A percentile compares a stretch with the other conserved stretches of the same genome.
These are phyloP conservation scores for Sphaerophoria taeniata DNA, from an alignment of 2,888 invertebrate genomes.

Conservation along the genomic window DNA sequence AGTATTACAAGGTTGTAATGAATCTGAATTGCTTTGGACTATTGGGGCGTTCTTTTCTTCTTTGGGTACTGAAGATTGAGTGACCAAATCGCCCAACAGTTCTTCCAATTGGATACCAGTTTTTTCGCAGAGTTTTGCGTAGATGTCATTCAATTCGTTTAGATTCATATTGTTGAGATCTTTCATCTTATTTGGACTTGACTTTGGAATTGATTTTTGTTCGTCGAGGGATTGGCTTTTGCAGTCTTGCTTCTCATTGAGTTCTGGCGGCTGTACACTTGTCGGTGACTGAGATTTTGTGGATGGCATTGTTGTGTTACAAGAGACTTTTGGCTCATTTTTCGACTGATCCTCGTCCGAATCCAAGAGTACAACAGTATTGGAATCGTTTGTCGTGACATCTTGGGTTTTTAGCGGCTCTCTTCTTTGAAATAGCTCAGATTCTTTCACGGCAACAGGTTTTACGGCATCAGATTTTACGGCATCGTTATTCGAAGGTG, in stretches of 20 bases:
- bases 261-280: not conserved
- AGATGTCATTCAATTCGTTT: slow-evolving; percentile 41
- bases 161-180: slow-evolving; percentile 47
- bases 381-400: not conserved
- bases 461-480: not conserved
- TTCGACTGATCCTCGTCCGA: slow-evolving; percentile 46
- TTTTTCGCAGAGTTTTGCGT: slow-evolving; percentile 37
- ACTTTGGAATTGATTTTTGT: not conserved
- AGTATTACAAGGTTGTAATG: not conserved
- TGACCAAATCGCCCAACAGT: slow-evolving; percentile 33
- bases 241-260: not conserved
- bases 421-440: slow-evolving; percentile 44
- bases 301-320: too few relatives aligned
- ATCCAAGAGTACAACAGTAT: slow-evolving; percentile 40
- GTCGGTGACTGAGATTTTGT: not conserved
- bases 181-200: not conserved
- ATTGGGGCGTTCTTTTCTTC: not conserved
- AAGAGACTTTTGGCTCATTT: not conserved
- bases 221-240: not conserved
- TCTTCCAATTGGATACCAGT: slow-evolving; percentile 64
- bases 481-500: not conserved
- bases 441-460: not conserved
- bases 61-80: slow-evolving; percentile 1
- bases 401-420: not conserved
- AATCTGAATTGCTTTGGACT: not conserved